These are phyloP conservation scores for Troides aeacus DNA, from an alignment of 2,888 invertebrate genomes.

Conservation along the genomic window DNA sequence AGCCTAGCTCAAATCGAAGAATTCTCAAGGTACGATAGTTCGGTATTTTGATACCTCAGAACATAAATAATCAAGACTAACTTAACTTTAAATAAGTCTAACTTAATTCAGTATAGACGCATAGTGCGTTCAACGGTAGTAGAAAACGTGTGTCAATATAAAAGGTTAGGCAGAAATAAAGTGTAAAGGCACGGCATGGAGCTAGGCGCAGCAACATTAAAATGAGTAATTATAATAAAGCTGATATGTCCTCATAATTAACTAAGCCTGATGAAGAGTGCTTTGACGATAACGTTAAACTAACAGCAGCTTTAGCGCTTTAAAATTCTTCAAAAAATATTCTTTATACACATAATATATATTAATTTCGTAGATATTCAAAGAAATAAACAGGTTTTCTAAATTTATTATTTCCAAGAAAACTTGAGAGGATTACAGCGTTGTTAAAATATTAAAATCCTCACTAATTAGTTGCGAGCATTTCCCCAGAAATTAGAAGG, in stretches of 20 bases:
- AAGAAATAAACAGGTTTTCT: background rate
- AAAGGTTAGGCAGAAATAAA: conserved; percentile 29
- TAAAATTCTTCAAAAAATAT: background rate
- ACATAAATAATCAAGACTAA: background rate
- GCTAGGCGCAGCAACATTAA: conserved; percentile 74
- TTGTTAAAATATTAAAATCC: conserved; percentile 7
- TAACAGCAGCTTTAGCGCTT: conserved; percentile 49
- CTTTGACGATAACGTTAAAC: conserved; percentile 55
- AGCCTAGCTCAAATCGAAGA: background rate
- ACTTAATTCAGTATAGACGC: background rate
- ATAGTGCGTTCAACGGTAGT: background rate
- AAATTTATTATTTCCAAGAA: background rate
- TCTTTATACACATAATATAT: background rate
- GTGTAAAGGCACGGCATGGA: conserved; percentile 42
- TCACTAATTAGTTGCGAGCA: conserved; percentile 8
- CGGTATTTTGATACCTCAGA: background rate
- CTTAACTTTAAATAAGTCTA: background rate
- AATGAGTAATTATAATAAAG: conserved; percentile 79
- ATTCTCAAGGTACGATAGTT: background rate
- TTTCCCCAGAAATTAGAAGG: conserved; percentile 11
- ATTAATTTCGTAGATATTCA: no score
- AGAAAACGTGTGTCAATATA: conserved; percentile 17
- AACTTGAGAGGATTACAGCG: background rate
- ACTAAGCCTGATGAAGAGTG: conserved; percentile 78
- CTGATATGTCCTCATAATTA: conserved; percentile 77